Evolutionary conservation across 2,888 invertebrate species (phyloP).

Genomic region (Ashinkailepas kermadecensis): DNA sequence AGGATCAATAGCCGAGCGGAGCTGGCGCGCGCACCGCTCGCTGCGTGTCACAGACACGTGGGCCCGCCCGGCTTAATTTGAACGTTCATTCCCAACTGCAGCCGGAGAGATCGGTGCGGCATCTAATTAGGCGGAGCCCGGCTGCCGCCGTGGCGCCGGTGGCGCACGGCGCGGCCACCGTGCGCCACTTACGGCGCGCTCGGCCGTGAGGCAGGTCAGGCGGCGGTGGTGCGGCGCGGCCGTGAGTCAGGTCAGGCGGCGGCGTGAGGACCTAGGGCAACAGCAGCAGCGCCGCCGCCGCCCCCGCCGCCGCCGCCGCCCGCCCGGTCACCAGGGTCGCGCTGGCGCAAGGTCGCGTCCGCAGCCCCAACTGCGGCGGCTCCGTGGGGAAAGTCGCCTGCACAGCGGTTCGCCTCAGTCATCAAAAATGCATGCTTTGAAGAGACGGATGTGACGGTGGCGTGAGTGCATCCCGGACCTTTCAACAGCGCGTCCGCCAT

Average conservation of each 20-base stretch:
- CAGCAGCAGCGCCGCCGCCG: not conserved
- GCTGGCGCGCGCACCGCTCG: not conserved
- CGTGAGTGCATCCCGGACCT: too few species aligned
- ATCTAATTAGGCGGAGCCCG: not conserved
- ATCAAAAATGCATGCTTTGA: too few species aligned
- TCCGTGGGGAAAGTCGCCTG: too few species aligned
- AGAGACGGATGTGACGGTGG: too few species aligned
- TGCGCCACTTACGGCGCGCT: not conserved
- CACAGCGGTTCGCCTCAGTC: too few species aligned
- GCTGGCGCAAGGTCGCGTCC: too few species aligned
- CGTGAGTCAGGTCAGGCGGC: not conserved
- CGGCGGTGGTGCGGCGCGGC: too few species aligned
- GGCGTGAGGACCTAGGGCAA: not conserved
- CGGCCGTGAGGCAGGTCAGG: not conserved
- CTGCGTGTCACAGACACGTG: not conserved
- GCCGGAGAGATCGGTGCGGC: not conserved
- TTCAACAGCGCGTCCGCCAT: too few species aligned
- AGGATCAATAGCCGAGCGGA: slow-evolving; percentile 2
- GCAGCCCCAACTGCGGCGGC: too few species aligned
- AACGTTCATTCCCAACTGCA: not conserved
- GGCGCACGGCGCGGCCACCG: not conserved
- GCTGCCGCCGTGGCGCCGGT: not conserved
- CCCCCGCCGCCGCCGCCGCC: not conserved
- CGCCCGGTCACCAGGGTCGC: too few species aligned
- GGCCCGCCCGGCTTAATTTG: not conserved